Base-by-base conservation (phyloP, 2,797 vertebrate species). In the Scomberomorus guttatus region DNA sequence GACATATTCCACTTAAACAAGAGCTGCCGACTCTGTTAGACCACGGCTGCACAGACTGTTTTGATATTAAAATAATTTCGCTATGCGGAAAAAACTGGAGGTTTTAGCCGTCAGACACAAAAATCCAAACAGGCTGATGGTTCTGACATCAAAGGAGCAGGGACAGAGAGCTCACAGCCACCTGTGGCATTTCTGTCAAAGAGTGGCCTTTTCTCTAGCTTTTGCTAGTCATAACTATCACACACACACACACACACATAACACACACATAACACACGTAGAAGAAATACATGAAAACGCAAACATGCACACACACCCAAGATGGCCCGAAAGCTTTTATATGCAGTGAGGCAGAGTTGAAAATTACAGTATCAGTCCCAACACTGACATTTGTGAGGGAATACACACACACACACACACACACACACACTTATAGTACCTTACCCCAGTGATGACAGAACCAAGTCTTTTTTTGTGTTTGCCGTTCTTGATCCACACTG, bases 111-210 rank as follows among this genome's bases (percentile, higher is more conserved):
- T 72, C 52, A 70, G 68, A 82, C 83, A 76, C 50, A 81, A 90
- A 87, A 80, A 84, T 79, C 64, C 71, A 84, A 77, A 77, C 65
- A 72, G 79, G 76, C 80, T 48, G 80, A 87, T 68, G 67, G 71
- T 78, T 83, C 11, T 68, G 68, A 83, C 81, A 89, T 90, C 82
- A 93, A 93, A 94, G 82, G 48, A 75, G 87, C 86, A 73, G 89
- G 78, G 88, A 75, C 80, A 82, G 77, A 89, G 81, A 81, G 77
- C 84, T 83, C 91, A 87, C 77, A 75, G 86, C 87, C 87, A 87
- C 83, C 84, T 84, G 82, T 92, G 79, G 90, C 75, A 90, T 89
- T 88, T 82, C 86, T 92, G 79, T 88, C 75, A 91, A 91, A 87
- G 76, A 81, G 75, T 93, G 83, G 79, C 85, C 87, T 90, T 93